These are phyloP conservation scores for Ypsolopha sequella DNA, from an alignment of 2,888 invertebrate species.

Conservation along the genomic window DNA sequence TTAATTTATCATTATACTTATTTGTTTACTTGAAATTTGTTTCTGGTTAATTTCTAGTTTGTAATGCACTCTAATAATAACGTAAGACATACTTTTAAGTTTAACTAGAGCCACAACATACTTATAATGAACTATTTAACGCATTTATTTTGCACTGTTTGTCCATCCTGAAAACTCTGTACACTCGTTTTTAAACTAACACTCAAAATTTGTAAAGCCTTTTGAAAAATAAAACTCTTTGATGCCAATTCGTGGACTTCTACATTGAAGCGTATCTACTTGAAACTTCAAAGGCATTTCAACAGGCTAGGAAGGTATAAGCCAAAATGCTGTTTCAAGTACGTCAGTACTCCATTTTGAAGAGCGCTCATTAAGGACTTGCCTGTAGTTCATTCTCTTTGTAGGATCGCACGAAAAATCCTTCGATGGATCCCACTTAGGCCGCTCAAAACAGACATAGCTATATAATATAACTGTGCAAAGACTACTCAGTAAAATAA, in stretches of 20 bases:
- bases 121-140: too few relatives aligned
- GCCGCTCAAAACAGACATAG: not conserved
- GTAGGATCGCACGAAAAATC: constrained; percentile 17
- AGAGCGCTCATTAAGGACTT: constrained; percentile 34
- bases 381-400: not conserved
- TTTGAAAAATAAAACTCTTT: constrained; percentile 1
- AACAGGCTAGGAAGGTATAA: constrained; percentile 8
- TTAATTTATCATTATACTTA: too few relatives aligned
- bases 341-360: constrained; percentile 28
- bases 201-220: not conserved
- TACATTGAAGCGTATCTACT: constrained; percentile 12
- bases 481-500: not conserved
- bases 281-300: constrained; percentile 27
- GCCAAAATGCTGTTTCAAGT: constrained; percentile 17
- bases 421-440: constrained; percentile 10
- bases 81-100: too few relatives aligned
- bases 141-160: not conserved
- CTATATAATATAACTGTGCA: not conserved
- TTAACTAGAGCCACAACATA: too few relatives aligned
- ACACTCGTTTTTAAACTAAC: not conserved
- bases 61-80: too few relatives aligned
- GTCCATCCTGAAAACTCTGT: not conserved
- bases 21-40: too few relatives aligned
- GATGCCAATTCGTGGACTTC: constrained; percentile 1
- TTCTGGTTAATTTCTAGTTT: too few relatives aligned